phyloP scores from a whole-genome alignment of 2,888 invertebrate genomes.

The Tenthredo mesomela region DNA sequence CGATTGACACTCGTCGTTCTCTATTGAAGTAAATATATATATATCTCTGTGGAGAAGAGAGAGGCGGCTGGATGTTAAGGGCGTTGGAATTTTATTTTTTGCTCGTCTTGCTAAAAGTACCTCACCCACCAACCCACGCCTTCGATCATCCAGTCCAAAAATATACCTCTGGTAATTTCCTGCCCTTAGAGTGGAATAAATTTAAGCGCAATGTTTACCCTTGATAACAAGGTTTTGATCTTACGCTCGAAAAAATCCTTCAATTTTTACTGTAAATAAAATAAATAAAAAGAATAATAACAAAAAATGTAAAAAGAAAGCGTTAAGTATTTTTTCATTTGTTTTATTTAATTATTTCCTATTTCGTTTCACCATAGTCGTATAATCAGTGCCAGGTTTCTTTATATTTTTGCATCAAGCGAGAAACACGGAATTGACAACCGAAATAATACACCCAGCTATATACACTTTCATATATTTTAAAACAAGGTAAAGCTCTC shows the following conservation, averaged over 20 bases:
- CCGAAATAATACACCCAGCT: not conserved
- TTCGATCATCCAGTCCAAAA: slow-evolving; percentile 4
- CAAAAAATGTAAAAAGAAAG: not conserved
- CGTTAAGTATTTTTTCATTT: not conserved
- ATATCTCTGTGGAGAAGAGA: too few relatives aligned
- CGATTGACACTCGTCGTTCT: not conserved
- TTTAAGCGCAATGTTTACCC: slow-evolving; percentile 37
- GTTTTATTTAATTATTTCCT: not conserved
- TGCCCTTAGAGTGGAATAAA: slow-evolving; percentile 34
- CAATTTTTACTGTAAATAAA: not conserved
- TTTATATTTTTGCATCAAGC: not conserved
- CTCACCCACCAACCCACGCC: not conserved
- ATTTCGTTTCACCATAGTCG: not conserved
- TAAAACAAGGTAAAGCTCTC: slow-evolving; percentile 25
- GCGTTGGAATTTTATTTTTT: not conserved
- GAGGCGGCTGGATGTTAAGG: not conserved
- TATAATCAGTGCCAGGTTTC: not conserved
- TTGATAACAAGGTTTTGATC: slow-evolving; percentile 25
- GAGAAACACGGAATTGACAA: not conserved
- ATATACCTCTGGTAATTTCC: slow-evolving; percentile 29
- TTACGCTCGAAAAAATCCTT: slow-evolving; percentile 11
- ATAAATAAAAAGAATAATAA: not conserved
- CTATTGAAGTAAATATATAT: not conserved
- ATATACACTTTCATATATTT: not conserved
- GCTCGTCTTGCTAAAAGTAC: slow-evolving; percentile 1